A percentile compares a stretch with the other conserved stretches of the same genome.
These are phyloP conservation scores for Gymnorhina tibicen DNA, from an alignment of 2,113 vertebrate species.

Conservation along the genomic window DNA sequence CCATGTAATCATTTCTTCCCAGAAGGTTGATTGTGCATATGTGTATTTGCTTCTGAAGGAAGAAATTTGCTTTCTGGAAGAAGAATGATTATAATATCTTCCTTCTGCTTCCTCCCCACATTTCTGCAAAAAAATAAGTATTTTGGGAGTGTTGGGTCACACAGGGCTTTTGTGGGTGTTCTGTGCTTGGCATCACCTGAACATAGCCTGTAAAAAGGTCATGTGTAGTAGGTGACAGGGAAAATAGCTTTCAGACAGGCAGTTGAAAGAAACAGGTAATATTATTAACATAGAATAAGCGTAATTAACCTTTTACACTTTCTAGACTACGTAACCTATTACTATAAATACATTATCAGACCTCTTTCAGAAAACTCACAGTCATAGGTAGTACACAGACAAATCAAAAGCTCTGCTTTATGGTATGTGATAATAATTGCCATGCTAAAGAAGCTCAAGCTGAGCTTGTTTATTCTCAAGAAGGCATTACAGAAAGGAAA, in stretches of 20 bases:
- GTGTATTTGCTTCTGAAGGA: background rate
- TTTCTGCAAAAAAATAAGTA: background rate
- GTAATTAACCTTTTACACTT: background rate
- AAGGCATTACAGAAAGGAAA: background rate
- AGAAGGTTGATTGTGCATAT: background rate
- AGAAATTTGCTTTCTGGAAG: background rate
- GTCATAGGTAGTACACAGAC: background rate
- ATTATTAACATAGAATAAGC: background rate
- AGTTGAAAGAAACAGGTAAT: background rate
- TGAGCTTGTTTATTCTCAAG: background rate
- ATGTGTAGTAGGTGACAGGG: background rate
- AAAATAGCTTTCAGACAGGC: background rate
- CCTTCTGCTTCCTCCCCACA: background rate
- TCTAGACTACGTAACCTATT: background rate
- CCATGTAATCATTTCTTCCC: background rate
- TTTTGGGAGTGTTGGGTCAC: background rate
- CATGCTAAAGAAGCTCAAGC: background rate
- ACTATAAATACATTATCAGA: background rate
- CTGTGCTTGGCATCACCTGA: background rate
- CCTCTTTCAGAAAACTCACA: background rate
- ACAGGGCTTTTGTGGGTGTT: background rate
- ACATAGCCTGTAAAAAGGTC: background rate
- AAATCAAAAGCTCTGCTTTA: background rate
- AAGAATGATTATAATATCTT: background rate
- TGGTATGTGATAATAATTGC: background rate